A percentile compares a stretch with the other conserved stretches of the same genome.
Evolutionary conservation across 2,113 vertebrate genomes (phyloP).

Genomic region (Mirza zaza): DNA sequence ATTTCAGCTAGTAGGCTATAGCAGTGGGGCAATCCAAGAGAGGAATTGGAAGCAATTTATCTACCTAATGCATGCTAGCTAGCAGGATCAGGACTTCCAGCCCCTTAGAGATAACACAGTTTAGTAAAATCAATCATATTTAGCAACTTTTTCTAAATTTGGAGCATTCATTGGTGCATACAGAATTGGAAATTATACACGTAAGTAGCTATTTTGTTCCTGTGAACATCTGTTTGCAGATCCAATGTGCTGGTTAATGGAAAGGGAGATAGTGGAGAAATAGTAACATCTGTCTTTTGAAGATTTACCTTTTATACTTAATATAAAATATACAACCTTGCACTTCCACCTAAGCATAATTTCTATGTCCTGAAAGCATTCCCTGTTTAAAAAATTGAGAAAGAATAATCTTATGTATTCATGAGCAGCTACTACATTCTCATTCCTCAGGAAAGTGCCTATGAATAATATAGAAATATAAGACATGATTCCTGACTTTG

Average conservation of each 20-base stretch:
- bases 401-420: neutral
- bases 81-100: neutral
- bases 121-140: conserved; percentile 37
- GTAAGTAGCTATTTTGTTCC: conserved; percentile 28
- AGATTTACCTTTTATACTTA: conserved; percentile 39
- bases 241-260: conserved; percentile 25
- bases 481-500: neutral
- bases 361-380: neutral
- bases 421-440: neutral
- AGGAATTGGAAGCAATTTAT: neutral
- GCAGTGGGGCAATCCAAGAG: neutral
- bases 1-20: neutral
- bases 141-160: conserved; percentile 16
- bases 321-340: neutral
- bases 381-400: conserved; percentile 12
- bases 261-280: conserved; percentile 18
- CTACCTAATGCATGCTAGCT: neutral
- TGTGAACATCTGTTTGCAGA: conserved; percentile 45
- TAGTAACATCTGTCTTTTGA: conserved; percentile 32
- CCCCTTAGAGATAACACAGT: neutral
- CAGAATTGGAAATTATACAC: neutral
- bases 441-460: neutral
- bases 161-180: neutral
- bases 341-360: neutral
- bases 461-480: neutral